Evolutionary conservation across 1,140 invertebrate species (phyloP), one percentile per base, ranked within the genome.

Genomic region (Dendroctonus valens): DNA sequence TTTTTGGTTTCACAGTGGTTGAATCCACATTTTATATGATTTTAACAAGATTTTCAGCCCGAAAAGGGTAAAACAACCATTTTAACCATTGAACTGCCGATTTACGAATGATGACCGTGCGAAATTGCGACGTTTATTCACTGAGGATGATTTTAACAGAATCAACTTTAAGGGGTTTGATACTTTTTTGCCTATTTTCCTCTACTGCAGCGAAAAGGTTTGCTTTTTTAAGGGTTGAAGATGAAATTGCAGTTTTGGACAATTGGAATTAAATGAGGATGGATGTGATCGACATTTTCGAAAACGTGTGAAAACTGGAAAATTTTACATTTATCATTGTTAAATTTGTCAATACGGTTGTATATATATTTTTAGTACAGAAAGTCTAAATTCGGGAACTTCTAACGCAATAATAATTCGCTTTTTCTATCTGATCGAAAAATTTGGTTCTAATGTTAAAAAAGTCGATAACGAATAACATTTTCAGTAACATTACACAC

Each of bases 1-100:
- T 57, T 57, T 9, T 65, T 63, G 70, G 72, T 73, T 73, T 50
- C 68, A 71, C 64, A 46, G 72, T 62, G 72, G 72, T 73, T 70
- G 69, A 65, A 70, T 73, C 72, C 68, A 65, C 39, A 72, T 71
- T 71, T 69, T 64, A 70, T 73, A 73, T 59, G 60, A 54, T 71
- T 72, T 73, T 73, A 73, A 73, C 72, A 67, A 71, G 72, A 72
- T 73, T 68, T 65, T 57, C 39, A n/a, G 11, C 51, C 38, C 6
- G 40, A 64, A 73, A 73, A 73, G 68, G 68, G 68, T 61, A 14
- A 68, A 69, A 70, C 41, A 59, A 12, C 65, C 40, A 54, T 69
- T 69, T 73, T 69, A 69, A 71, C 68, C 71, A 63, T 65, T 67
- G 42, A 55, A 66, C 68, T 66, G n/a, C n/a, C 14, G 50, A 38